These are phyloP conservation scores for Protophormia terraenovae DNA, from an alignment of 2,888 invertebrate species.

Conservation along the genomic window DNA sequence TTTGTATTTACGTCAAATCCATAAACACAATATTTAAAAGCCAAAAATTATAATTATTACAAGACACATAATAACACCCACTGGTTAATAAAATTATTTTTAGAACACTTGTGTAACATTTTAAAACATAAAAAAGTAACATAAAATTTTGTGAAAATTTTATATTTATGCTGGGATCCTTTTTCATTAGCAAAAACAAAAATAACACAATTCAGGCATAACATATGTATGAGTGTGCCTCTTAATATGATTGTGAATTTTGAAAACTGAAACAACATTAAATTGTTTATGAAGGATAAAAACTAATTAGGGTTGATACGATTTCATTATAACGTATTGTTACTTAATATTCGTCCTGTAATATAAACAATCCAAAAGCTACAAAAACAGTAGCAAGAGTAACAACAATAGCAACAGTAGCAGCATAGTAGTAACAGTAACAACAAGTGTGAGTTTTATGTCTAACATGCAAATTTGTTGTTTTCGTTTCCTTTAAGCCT, in stretches of 20 bases:
- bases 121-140: not conserved
- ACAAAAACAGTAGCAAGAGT: not conserved
- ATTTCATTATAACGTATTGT: conserved; percentile 38
- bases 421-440: not conserved
- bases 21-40: conserved; percentile 2
- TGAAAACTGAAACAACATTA: conserved; percentile 27
- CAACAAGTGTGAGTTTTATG: not conserved
- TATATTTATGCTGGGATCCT: not conserved
- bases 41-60: conserved; percentile 13
- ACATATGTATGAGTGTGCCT: not conserved
- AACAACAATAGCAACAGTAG: not conserved
- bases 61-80: not conserved
- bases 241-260: not conserved
- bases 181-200: not conserved
- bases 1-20: not conserved
- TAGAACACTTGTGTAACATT: not conserved
- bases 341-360: conserved; percentile 14
- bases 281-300: conserved; percentile 49
- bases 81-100: conserved; percentile 23
- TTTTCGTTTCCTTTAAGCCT: conserved; percentile 5
- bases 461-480: not conserved
- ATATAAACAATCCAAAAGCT: no score
- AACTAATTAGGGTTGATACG: conserved; percentile 48
- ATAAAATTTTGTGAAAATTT: not conserved
- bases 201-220: not conserved